Evolutionary conservation across 2,797 vertebrate species (phyloP).

Genomic region (Limnodromus scolopaceus): DNA sequence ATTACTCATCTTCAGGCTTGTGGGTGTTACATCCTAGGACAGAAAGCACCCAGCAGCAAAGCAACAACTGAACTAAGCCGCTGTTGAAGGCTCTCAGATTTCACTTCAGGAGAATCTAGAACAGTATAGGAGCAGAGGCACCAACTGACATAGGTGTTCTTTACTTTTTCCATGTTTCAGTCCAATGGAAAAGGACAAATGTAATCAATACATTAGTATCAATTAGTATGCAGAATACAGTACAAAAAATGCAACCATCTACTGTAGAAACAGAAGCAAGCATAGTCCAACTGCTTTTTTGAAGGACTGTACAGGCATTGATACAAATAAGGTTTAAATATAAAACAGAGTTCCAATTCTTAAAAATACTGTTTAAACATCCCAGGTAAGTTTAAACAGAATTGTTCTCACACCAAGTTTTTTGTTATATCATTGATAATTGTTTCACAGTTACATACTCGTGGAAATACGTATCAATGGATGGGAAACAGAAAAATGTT

Average conservation of each 20-base stretch:
- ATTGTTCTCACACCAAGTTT: not conserved
- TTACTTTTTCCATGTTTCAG: constrained; percentile 56
- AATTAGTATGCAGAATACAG: not conserved
- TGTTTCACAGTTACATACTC: not conserved
- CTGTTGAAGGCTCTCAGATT: not conserved
- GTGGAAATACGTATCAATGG: not conserved
- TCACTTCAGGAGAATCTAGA: not conserved
- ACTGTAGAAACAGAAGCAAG: not conserved
- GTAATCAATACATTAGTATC: constrained; percentile 3
- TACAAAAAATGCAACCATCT: not conserved
- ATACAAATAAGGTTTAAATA: not conserved
- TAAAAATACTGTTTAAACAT: not conserved
- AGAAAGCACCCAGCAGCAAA: not conserved
- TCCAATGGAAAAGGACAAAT: constrained; percentile 6
- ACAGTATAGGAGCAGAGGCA: not conserved
- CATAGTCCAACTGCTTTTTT: not conserved
- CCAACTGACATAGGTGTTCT: not conserved
- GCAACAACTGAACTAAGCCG: not conserved
- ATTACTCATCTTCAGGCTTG: not conserved
- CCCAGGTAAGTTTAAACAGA: not conserved
- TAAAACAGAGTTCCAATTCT: not conserved
- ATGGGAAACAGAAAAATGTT: not conserved
- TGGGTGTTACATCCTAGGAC: not conserved
- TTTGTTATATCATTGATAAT: not conserved
- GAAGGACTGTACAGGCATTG: not conserved